phyloP scores from a whole-genome alignment of 2,113 vertebrate species.

The Dascyllus trimaculatus region DNA sequence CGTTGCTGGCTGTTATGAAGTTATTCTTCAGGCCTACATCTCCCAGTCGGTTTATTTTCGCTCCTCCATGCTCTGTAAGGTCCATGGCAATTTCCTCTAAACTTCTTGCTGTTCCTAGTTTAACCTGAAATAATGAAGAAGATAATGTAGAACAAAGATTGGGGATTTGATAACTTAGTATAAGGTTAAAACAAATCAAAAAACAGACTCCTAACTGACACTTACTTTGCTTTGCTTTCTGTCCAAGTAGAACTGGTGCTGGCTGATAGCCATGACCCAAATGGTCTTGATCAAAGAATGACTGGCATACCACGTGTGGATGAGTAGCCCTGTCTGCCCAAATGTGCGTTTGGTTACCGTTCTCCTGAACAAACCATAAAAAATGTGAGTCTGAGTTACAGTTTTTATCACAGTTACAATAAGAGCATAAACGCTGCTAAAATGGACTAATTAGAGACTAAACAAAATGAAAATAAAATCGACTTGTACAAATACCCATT shows the following conservation, averaged over 20 bases:
- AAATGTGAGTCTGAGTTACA: not conserved
- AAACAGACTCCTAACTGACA: not conserved
- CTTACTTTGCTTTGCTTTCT: constrained; percentile 99
- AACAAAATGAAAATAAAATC: not conserved
- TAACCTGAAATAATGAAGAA: constrained; percentile 83
- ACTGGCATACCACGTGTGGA: constrained; percentile 98
- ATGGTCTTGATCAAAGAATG: constrained; percentile 98
- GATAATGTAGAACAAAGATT: not conserved
- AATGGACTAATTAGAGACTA: not conserved
- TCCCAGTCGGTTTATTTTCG: constrained; percentile 88
- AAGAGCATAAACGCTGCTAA: not conserved
- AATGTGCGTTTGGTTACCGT: constrained; percentile 96
- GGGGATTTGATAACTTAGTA: not conserved
- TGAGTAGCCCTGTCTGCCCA: constrained; percentile 94
- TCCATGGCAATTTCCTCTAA: constrained; percentile 95
- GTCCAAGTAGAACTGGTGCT: constrained; percentile 99
- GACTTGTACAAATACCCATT: not conserved
- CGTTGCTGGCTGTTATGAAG: constrained; percentile 96
- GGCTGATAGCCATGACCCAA: constrained; percentile 99
- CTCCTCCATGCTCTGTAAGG: constrained; percentile 90
- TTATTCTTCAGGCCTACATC: constrained; percentile 91
- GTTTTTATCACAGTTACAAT: not conserved
- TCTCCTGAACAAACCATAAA: constrained; percentile 82
- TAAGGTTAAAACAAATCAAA: not conserved
- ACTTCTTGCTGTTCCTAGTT: constrained; percentile 91